Evolutionary conservation across 64 coral and sea anemone species (phyloP), one percentile per base, ranked within the genome.

Genomic region (Dendronephthya gigantea): DNA sequence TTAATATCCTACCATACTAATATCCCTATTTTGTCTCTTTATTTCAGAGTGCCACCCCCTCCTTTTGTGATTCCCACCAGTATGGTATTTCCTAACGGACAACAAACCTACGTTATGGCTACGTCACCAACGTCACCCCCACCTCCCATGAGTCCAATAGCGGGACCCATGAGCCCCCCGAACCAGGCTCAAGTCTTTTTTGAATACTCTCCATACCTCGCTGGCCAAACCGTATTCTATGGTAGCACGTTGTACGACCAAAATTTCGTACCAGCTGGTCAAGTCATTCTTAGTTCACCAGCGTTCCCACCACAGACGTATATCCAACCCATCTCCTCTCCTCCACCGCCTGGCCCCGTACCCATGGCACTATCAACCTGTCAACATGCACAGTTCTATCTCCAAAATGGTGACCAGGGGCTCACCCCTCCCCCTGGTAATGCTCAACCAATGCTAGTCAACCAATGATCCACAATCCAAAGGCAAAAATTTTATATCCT

Each of bases 1-100:
- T 16, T 22, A 16, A 52, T 52, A 12, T 16, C 23, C 50, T 52
- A 9, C 25, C 55, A 27, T 22, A 23, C 25, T 23, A n/a, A 62
- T n/a, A 22, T 5, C 3, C 25, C 6, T 7, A 0, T 6, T 33
- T 79, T 35, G 10, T 79, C 36, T 39, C 15, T 39, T 5, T 19
- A 28, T 12, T 79, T 35, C 13, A 79, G 72, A 34, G 27, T 79
- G 9, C 72, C 72, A 16, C 72, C 72, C 15, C 72, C 72, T 16
- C 72, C 72, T 9, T 79, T 79, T 39, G 72, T 79, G 9, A 79
- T 79, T 19, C 72, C 72, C 30, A 79, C 72, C 72, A 79, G 72
- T 79, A 79, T 79, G 72, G 72, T 79, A 30, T 79, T 79, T 39
- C 72, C 72, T 33, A 79, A 79, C 29, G 72, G 72, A 34, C 72